Percentiles rank a stretch among this genome's conserved stretches.
These are phyloP conservation scores for Cantharis rustica DNA, from an alignment of 2,888 invertebrate species.

Conservation along the genomic window DNA sequence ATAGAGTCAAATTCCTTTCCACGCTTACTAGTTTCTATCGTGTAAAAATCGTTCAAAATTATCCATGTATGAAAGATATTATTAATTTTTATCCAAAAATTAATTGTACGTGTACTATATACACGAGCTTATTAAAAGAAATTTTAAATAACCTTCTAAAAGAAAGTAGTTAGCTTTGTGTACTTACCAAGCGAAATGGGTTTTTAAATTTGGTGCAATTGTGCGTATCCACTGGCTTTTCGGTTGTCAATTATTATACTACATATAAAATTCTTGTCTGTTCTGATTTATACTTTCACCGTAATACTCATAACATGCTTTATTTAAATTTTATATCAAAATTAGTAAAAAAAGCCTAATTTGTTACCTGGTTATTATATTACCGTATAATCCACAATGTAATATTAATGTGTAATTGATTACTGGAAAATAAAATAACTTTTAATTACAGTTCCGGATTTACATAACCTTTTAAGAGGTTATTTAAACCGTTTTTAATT, in stretches of 20 bases:
- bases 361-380: neutral
- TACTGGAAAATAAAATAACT: neutral
- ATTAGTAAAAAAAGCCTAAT: neutral
- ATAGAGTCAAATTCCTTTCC: neutral
- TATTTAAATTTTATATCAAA: neutral
- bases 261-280: constrained; percentile 13
- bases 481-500: neutral
- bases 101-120: neutral
- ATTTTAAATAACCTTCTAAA: constrained; percentile 12
- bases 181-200: neutral
- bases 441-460: neutral
- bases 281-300: constrained; percentile 16
- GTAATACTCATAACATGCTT: neutral
- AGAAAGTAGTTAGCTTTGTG: constrained; percentile 13
- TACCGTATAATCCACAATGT: neutral
- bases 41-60: neutral
- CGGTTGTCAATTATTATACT: constrained; percentile 10
- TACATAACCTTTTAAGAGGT: neutral
- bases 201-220: constrained; percentile 17
- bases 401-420: neutral
- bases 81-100: neutral
- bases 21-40: neutral
- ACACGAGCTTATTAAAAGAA: neutral
- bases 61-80: neutral
- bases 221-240: constrained; percentile 23